Percentiles rank a stretch among this genome's conserved stretches.
Evolutionary conservation across 2,113 vertebrate genomes (phyloP).

Genomic region (Marmota flaviventris): DNA sequence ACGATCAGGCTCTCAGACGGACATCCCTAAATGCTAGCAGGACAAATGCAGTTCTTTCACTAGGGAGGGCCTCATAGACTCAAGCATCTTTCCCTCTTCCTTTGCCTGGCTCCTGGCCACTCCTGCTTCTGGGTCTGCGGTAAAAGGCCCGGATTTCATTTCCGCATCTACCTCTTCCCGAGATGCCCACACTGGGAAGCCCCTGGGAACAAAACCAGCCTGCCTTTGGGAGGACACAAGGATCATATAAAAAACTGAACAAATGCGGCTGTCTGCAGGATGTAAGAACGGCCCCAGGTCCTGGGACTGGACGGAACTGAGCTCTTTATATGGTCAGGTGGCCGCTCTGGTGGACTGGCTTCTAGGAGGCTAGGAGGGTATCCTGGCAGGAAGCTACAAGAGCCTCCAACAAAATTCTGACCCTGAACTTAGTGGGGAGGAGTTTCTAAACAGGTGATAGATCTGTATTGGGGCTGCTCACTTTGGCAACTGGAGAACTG

Average conservation of each 20-base stretch:
- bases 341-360: not conserved
- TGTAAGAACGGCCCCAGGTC: too few species aligned
- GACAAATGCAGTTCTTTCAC: too few species aligned
- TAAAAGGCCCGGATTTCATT: too few species aligned
- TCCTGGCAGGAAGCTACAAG: not conserved
- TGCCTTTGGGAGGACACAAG: not conserved
- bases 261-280: not conserved
- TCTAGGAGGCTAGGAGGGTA: not conserved
- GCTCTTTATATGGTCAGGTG: not conserved
- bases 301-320: not conserved
- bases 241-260: too few species aligned
- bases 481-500: not conserved
- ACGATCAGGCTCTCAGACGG: too few species aligned
- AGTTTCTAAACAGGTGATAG: not conserved
- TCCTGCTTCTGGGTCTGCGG: too few species aligned
- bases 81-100: not conserved
- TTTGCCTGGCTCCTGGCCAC: not conserved
- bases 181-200: not conserved
- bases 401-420: too few species aligned
- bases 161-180: fast-evolving
- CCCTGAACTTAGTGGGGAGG: too few species aligned
- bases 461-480: not conserved
- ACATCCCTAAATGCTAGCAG: not conserved
- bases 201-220: too few species aligned
- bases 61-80: not conserved